Evolutionary conservation across 2,113 vertebrate genomes (phyloP).

Genomic region (Hemiscyllium ocellatum): DNA sequence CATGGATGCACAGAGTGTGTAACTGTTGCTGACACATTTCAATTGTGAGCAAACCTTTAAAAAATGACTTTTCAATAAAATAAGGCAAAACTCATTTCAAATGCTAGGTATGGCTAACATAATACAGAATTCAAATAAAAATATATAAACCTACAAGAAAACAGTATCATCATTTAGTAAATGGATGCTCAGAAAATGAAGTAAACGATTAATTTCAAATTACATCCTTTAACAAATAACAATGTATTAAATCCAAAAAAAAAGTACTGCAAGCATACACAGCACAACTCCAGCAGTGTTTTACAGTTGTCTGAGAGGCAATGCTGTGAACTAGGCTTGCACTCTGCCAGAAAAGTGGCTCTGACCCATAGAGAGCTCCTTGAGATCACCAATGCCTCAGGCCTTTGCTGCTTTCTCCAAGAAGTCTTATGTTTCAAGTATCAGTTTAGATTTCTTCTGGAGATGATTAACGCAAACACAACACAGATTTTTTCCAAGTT

Average conservation of each 20-base stretch:
- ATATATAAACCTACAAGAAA: conserved; percentile 45
- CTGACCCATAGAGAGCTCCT: conserved; percentile 85
- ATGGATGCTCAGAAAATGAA: conserved; percentile 56
- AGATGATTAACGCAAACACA: conserved; percentile 99
- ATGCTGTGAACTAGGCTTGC: conserved; percentile 67
- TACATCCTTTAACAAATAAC: conserved; percentile 62
- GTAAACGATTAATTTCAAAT: conserved; percentile 61
- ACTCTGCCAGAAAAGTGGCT: conserved; percentile 71
- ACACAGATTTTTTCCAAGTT: conserved; percentile 99
- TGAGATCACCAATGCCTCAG: conserved; percentile 83
- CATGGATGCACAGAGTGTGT: not conserved
- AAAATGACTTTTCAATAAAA: not conserved
- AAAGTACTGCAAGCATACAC: conserved; percentile 52
- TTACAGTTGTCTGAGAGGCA: conserved; percentile 57
- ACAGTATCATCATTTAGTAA: conserved; percentile 51
- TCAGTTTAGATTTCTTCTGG: conserved; percentile 97
- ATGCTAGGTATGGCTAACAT: too few species aligned
- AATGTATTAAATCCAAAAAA: conserved; percentile 52
- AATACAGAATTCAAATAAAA: not conserved
- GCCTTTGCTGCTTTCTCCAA: conserved; percentile 80
- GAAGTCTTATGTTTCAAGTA: conserved; percentile 98
- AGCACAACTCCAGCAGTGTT: conserved; percentile 60
- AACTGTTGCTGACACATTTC: not conserved
- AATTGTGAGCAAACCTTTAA: not conserved
- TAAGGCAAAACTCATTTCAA: not conserved